These are phyloP conservation scores for Burhinus oedicnemus DNA, from an alignment of 2,113 vertebrate species.

Conservation along the genomic window DNA sequence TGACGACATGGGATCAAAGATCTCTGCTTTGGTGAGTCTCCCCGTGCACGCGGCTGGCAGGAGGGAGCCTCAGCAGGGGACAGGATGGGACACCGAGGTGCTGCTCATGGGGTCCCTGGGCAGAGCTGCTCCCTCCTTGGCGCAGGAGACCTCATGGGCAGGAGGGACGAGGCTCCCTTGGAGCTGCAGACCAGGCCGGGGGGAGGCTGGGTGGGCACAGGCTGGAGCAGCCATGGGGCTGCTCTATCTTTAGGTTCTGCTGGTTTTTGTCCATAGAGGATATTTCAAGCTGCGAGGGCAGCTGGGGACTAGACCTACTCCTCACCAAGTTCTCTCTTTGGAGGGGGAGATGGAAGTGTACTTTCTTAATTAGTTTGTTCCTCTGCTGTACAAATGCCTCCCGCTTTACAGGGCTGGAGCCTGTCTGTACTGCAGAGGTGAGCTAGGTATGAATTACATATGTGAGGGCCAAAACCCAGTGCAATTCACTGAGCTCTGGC, in stretches of 20 bases:
- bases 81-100: neutral
- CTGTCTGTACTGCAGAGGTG: neutral
- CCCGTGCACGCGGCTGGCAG: fast-evolving
- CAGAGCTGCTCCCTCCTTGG: neutral
- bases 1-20: neutral
- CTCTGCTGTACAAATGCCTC: neutral
- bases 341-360: neutral
- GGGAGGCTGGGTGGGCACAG: neutral
- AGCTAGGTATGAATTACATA: neutral
- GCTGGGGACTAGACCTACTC: neutral
- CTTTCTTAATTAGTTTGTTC: neutral
- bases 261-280: fast-evolving
- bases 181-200: neutral
- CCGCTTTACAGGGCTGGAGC: neutral
- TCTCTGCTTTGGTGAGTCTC: neutral
- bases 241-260: neutral
- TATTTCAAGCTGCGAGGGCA: neutral
- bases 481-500: neutral
- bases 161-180: neutral
- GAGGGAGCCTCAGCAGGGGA: neutral
- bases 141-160: fast-evolving
- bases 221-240: fast-evolving
- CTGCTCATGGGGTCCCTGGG: neutral
- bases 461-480: neutral
- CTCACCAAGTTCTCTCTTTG: neutral